phyloP scores from a whole-genome alignment of 1,140 invertebrate species.

The Drosophila insularis region DNA sequence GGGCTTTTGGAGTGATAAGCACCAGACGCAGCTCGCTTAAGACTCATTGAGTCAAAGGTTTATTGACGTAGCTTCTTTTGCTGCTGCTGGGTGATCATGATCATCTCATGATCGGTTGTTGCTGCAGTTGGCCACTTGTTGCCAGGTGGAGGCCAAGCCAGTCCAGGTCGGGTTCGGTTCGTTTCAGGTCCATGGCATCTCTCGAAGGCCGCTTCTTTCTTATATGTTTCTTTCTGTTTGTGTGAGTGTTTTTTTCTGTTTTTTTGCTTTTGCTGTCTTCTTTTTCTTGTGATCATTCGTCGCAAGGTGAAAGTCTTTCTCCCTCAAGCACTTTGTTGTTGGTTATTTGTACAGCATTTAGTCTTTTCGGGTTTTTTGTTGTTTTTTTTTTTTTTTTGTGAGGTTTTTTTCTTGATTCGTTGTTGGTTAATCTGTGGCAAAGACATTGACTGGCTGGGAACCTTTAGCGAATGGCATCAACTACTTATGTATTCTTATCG shows the following conservation, averaged over 20 bases:
- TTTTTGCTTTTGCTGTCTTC: conserved; percentile 14
- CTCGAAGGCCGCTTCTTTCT: conserved; percentile 65
- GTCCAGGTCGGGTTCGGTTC: conserved; percentile 25
- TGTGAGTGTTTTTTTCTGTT: conserved; percentile 11
- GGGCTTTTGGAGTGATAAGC: conserved; percentile 56
- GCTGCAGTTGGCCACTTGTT: conserved; percentile 55
- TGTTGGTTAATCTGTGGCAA: conserved; percentile 57
- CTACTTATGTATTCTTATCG: background rate
- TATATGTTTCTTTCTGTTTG: conserved; percentile 21
- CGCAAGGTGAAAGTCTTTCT: conserved; percentile 79
- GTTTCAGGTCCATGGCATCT: conserved; percentile 59
- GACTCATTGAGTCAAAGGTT: conserved; percentile 71
- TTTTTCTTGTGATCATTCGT: conserved; percentile 55
- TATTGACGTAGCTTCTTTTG: conserved; percentile 66
- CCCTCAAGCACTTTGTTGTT: conserved; percentile 71
- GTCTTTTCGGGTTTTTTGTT: conserved; percentile 62
- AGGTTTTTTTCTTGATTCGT: conserved; percentile 18
- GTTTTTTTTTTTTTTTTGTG: conserved; percentile 39
- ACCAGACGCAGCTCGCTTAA: conserved; percentile 35
- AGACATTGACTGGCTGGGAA: conserved; percentile 33
- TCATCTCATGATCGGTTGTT: conserved; percentile 34
- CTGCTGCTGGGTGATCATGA: conserved; percentile 22
- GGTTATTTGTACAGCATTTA: conserved; percentile 75
- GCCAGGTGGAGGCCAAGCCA: conserved; percentile 42
- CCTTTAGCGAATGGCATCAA: conserved; percentile 29